These are phyloP conservation scores for Rattus rattus DNA, from an alignment of 2,113 vertebrate species.

Conservation along the genomic window DNA sequence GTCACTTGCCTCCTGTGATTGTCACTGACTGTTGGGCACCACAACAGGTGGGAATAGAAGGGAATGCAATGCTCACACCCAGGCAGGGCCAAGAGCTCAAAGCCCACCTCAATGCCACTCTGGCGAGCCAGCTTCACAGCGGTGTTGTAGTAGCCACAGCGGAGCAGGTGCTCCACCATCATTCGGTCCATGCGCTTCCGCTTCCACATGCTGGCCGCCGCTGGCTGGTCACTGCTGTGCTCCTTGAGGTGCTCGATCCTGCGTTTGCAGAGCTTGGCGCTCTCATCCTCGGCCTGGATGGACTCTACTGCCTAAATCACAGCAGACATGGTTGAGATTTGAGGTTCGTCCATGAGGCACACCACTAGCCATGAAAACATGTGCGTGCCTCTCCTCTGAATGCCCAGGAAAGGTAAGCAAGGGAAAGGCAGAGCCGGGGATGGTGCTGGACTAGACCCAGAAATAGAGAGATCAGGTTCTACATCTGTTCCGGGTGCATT, in stretches of 20 bases:
- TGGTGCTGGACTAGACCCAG: rapidly evolving
- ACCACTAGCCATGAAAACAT: neutral
- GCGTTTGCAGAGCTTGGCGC: slow-evolving; percentile 97
- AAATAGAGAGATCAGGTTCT: neutral
- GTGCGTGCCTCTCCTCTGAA: rapidly evolving
- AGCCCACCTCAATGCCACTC: slow-evolving; percentile 96
- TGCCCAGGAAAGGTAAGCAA: neutral
- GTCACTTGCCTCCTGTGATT: neutral
- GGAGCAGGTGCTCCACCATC: slow-evolving; percentile 99
- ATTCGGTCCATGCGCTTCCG: slow-evolving; percentile 99
- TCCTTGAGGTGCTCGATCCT: slow-evolving; percentile 98
- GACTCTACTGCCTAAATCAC: slow-evolving; percentile 94
- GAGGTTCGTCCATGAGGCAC: rapidly evolving
- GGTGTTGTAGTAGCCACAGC: slow-evolving; percentile 98
- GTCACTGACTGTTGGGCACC: neutral
- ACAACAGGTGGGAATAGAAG: neutral
- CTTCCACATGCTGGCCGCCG: slow-evolving; percentile 97
- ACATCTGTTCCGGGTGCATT: neutral
- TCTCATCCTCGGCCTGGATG: slow-evolving; percentile 99
- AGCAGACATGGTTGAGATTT: neutral
- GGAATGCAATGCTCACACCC: neutral
- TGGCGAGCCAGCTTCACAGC: slow-evolving; percentile 97
- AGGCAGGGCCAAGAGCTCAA: neutral
- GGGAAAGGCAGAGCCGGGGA: neutral
- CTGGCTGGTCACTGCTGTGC: slow-evolving; percentile 96